These are phyloP conservation scores for Eristalis pertinax DNA, from an alignment of 2,888 invertebrate genomes.

Conservation along the genomic window DNA sequence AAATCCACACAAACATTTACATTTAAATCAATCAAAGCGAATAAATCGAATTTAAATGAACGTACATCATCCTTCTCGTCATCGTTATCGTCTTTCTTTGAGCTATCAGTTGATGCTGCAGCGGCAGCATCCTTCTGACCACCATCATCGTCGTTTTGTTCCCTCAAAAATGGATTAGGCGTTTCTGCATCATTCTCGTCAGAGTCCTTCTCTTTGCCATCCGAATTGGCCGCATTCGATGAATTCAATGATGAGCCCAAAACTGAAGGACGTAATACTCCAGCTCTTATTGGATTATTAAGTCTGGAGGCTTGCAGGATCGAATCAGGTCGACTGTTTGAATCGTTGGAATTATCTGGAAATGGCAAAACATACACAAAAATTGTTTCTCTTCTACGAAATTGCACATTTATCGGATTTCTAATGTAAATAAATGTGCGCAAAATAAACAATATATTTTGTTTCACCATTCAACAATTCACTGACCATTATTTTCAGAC, in stretches of 20 bases:
- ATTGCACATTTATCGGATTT: background rate
- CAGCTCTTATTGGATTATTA: conserved; percentile 74
- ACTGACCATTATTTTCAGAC: conserved; percentile 81
- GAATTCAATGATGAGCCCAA: conserved; percentile 77
- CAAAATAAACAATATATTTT: background rate
- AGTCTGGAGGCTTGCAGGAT: conserved; percentile 77
- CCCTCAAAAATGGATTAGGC: conserved; percentile 79
- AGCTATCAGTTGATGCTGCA: conserved; percentile 56
- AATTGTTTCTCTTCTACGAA: conserved; percentile 12
- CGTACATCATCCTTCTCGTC: conserved; percentile 76
- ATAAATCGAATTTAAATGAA: background rate
- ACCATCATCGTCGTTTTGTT: conserved; percentile 75
- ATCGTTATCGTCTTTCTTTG: conserved; percentile 59
- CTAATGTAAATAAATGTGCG: background rate
- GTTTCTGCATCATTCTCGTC: conserved; percentile 62
- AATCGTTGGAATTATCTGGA: conserved; percentile 80
- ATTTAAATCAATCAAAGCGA: background rate
- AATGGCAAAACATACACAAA: conserved; percentile 43
- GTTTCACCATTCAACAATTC: background rate
- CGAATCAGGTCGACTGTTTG: conserved; percentile 77
- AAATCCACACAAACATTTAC: background rate
- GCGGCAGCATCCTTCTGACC: conserved; percentile 59
- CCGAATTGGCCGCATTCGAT: conserved; percentile 72
- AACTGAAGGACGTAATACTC: conserved; percentile 79
- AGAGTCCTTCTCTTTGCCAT: conserved; percentile 70